These are phyloP conservation scores for Drosophila hydei DNA, from an alignment of 1,140 invertebrate species.

Conservation along the genomic window DNA sequence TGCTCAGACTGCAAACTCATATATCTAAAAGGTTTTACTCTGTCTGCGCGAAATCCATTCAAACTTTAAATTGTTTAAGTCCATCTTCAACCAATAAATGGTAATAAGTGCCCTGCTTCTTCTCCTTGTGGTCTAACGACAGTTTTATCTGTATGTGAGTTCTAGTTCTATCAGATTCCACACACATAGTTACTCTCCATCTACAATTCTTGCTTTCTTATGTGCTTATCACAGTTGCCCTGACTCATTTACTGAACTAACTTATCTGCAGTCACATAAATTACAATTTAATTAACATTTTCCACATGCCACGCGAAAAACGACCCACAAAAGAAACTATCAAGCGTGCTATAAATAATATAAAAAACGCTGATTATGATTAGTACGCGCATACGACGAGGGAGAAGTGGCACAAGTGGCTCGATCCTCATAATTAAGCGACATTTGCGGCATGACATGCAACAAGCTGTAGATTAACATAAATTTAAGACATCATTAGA, in stretches of 20 bases:
- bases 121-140: background rate
- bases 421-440: constrained; percentile 75
- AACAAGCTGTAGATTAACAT: constrained; percentile 75
- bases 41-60: too few relatives aligned
- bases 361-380: constrained; percentile 63
- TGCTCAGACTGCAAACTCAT: constrained; percentile 19
- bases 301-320: constrained; percentile 57
- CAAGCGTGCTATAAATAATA: constrained; percentile 69
- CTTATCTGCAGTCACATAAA: constrained; percentile 62
- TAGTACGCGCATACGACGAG: constrained; percentile 34
- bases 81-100: too few relatives aligned
- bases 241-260: constrained; percentile 32
- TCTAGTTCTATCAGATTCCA: constrained; percentile 5
- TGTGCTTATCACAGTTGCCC: background rate
- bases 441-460: constrained; percentile 79
- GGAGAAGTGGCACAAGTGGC: constrained; percentile 9
- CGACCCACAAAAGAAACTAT: constrained; percentile 34
- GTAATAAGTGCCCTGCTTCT: too few relatives aligned
- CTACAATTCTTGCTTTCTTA: background rate
- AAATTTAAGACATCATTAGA: constrained; percentile 57
- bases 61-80: too few relatives aligned
- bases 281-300: constrained; percentile 74
- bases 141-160: background rate
- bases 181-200: background rate
- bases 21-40: too few relatives aligned